Evolutionary conservation across 1,140 invertebrate species (phyloP), one percentile per base, ranked within the genome.

Genomic region (Gonatopus flavifemur): DNA sequence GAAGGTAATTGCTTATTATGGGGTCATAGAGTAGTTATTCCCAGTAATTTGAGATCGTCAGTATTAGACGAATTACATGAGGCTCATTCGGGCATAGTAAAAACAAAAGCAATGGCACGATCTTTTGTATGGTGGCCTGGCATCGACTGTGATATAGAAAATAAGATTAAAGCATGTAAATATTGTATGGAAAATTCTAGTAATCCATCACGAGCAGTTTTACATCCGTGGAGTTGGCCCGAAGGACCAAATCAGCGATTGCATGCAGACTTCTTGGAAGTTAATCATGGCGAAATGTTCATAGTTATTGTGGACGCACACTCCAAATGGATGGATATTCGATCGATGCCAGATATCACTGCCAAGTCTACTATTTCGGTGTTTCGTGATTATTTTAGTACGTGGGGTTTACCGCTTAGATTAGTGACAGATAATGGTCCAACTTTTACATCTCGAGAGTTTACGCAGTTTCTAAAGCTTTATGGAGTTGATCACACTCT

Each of bases 151-250:
- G 41, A 51, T 16, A 51, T 51, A 22, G 33, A 51, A 31, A 35
- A 44, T 19, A 38, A 44, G 20, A 4, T 6, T 24, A 51, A 37
- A 45, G n/a, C 30, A 19, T 51, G 21, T 25, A 22, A 44, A 28
- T 15, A 44, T 2, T 51, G 49, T 35, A n/a, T 50, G 15, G n/a
- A 50, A 42, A 42, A 40, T 5, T 7, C 6, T 3, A 13, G 19
- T 10, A 36, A 52, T 31, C 60, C 62, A 15, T 52, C 68, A 10
- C 52, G 38, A 24, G 53, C 57, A 2, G 40, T 28, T 2, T 38
- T 71, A 10, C 58, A 62, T 19, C 57, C 59, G 3, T 69, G 66
- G 68, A 51, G 62, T 42, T 70, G 58, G 28, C 64, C 65, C 0
- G 19, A 51, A 12, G 28, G 51, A 5, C 63, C 62, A 3, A 69